Evolutionary conservation across 1,140 invertebrate genomes (phyloP).

Genomic region (Zaprionus vittiger): DNA sequence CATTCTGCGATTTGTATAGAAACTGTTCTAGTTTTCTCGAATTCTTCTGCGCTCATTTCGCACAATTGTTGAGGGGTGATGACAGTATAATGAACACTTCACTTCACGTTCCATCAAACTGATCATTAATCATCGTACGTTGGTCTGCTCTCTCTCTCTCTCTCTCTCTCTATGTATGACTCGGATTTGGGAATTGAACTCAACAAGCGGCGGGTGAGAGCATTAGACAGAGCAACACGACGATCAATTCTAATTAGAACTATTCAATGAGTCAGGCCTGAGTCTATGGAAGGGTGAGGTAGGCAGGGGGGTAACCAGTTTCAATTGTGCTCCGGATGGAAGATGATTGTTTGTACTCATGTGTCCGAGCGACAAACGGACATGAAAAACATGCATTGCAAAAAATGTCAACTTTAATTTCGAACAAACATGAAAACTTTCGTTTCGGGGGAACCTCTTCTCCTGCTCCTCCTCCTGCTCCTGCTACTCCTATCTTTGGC

Average conservation of each 20-base stretch:
- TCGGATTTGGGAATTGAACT: slow-evolving; percentile 44
- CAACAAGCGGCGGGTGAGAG: slow-evolving; percentile 46
- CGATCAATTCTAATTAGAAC: slow-evolving; percentile 76
- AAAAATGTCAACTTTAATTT: slow-evolving; percentile 29
- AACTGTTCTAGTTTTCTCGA: neutral
- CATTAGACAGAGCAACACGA: slow-evolving; percentile 32
- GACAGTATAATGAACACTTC: slow-evolving; percentile 73
- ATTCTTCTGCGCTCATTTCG: slow-evolving; percentile 38
- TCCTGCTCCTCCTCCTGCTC: neutral
- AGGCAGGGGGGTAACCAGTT: slow-evolving; percentile 39
- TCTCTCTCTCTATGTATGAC: neutral
- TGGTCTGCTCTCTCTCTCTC: neutral
- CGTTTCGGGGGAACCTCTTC: slow-evolving; percentile 28
- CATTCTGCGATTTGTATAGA: neutral
- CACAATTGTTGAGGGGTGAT: slow-evolving; percentile 58
- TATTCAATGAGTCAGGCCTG: slow-evolving; percentile 53
- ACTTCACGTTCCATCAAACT: slow-evolving; percentile 19
- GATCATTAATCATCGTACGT: slow-evolving; percentile 68
- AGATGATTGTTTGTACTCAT: neutral
- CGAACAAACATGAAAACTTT: slow-evolving; percentile 68
- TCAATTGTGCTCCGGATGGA: slow-evolving; percentile 13
- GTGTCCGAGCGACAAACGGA: slow-evolving; percentile 15
- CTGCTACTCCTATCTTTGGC: slow-evolving; percentile 4
- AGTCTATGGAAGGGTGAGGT: neutral
- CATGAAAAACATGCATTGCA: slow-evolving; percentile 40